Evolutionary conservation across 2,797 vertebrate species (phyloP), one percentile per base, ranked within the genome.

Genomic region (Channa striata): DNA sequence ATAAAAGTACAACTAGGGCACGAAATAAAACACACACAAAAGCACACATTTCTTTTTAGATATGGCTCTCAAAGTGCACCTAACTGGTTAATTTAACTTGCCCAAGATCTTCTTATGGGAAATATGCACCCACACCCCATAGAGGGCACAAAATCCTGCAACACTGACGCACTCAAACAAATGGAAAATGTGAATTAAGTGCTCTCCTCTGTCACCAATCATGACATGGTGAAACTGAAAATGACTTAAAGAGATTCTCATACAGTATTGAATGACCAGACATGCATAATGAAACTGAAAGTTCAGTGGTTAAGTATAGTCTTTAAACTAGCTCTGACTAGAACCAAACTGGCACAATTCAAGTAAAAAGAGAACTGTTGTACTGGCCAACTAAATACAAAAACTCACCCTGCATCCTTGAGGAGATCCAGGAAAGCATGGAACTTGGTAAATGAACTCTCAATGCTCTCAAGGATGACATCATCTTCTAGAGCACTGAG

Each of bases 391-490:
- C 16, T 48, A 30, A 30, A 47, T 9, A 47, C 12, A 36, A 59
- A 21, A 9, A 86, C 95, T 47, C 90, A 99, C 98, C 98, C 97
- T 52, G 97, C 97, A 72, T 99, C 97, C 89, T 94, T 97, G 74
- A 99, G 95, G 60, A 98, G 96, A 89, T 99, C 97, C 84, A 99
- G 93, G 91, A 99, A 99, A 52, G 97, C 95, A 39, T 99, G 97
- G 74, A 99, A 99, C 87, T 99, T 99, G 66, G 87, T 93, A 57
- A 99, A 99, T 34, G 97, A 97, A 17, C 81, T 95, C 88, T 99
- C 97, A 39, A 99, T 98, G 89, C 96, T 98, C 56, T 96, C 93
- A 23, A 99, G 94, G 69, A 98, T 92, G 1, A 93, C 89, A 68
- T 99, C 97, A 34, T 99, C 97, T 75, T 98, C 96, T 77, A 99